Evolutionary conservation across 2,113 vertebrate genomes (phyloP).

Genomic region (Piaya cayana): DNA sequence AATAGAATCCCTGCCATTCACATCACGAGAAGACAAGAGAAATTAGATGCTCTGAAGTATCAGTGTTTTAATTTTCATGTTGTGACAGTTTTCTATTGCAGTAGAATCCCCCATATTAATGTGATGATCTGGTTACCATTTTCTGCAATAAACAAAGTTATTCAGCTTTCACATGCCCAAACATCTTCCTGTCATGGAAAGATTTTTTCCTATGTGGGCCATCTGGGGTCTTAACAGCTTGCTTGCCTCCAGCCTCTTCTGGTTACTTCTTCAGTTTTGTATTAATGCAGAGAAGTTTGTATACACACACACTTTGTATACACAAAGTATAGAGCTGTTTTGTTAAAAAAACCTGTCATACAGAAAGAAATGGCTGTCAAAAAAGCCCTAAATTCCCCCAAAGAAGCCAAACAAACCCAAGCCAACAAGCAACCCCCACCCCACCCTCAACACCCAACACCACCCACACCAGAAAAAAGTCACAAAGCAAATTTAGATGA

Average conservation of each 20-base stretch:
- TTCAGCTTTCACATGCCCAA: neutral
- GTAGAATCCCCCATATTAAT: neutral
- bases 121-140: neutral
- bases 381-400: neutral
- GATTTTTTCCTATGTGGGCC: neutral
- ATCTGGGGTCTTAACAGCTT: neutral
- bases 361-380: neutral
- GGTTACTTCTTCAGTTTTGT: neutral
- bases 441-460: neutral
- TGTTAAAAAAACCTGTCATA: neutral
- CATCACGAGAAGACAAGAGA: neutral
- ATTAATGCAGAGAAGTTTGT: neutral
- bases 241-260: neutral
- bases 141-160: neutral
- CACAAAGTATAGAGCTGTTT: neutral
- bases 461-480: neutral
- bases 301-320: neutral
- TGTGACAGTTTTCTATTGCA: neutral
- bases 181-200: neutral
- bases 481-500: neutral
- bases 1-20: neutral
- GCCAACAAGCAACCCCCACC: neutral
- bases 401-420: fast-evolving
- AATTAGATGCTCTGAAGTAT: neutral
- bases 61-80: neutral